A percentile compares a stretch with the other conserved stretches of the same genome.
phyloP scores from a whole-genome alignment of 1,140 invertebrate species.

The Physella acuta region DNA sequence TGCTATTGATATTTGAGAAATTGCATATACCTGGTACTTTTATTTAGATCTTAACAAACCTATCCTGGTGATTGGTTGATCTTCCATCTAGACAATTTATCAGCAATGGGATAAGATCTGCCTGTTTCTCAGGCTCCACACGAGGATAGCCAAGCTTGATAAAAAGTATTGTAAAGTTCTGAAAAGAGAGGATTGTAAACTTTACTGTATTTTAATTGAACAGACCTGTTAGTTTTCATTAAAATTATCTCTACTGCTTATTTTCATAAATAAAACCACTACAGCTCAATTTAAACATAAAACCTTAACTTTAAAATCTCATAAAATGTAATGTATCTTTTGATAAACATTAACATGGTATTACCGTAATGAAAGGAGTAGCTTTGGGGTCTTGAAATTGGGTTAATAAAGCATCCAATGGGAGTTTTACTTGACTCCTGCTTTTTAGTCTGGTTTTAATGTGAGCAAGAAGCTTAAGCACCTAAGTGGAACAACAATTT shows the following conservation, averaged over 20 bases:
- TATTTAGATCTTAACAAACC: slow-evolving; percentile 63
- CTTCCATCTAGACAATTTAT: slow-evolving; percentile 79
- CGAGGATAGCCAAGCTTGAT: slow-evolving; percentile 88
- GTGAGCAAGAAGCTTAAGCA: slow-evolving; percentile 91
- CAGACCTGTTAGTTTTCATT: too few relatives aligned
- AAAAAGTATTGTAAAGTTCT: slow-evolving; percentile 94
- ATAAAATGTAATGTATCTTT: background rate
- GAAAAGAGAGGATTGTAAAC: slow-evolving; percentile 60
- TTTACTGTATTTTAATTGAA: too few relatives aligned
- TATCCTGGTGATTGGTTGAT: slow-evolving; percentile 82
- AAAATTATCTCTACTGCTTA: background rate
- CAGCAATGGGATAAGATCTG: slow-evolving; percentile 74
- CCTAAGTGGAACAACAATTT: too few relatives aligned
- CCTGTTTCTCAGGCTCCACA: slow-evolving; percentile 74
- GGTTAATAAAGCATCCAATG: slow-evolving; percentile 79
- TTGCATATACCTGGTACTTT: background rate
- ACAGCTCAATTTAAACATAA: background rate
- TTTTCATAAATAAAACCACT: background rate
- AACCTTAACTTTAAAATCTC: background rate
- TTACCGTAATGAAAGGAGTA: slow-evolving; percentile 81
- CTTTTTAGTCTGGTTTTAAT: slow-evolving; percentile 87
- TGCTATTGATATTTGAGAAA: background rate
- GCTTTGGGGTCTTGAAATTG: slow-evolving; percentile 79
- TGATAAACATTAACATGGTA: too few relatives aligned
- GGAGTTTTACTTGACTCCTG: slow-evolving; percentile 78